These are phyloP conservation scores for Nycticorax nycticorax DNA, from an alignment of 2,113 vertebrate genomes.

Conservation along the genomic window DNA sequence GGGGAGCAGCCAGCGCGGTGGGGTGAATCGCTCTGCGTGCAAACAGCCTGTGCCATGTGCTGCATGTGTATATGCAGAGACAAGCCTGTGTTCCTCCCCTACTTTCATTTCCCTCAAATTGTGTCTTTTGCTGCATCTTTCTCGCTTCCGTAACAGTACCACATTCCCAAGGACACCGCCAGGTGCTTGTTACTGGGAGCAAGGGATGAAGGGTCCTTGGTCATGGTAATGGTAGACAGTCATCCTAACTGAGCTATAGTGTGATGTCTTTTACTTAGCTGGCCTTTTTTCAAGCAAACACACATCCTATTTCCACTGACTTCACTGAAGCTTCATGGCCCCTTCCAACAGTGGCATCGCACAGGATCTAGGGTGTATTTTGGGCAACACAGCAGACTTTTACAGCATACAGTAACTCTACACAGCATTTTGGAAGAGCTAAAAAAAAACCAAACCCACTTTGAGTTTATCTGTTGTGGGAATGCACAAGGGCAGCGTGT, in stretches of 20 bases:
- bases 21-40: neutral
- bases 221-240: accelerated
- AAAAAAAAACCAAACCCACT: neutral
- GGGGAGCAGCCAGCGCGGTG: accelerated
- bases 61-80: neutral
- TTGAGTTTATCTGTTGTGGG: neutral
- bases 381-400: neutral
- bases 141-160: neutral
- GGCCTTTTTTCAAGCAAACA: neutral
- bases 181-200: neutral
- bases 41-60: accelerated
- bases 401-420: neutral
- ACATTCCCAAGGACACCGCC: neutral
- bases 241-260: neutral
- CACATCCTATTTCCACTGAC: neutral
- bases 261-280: neutral
- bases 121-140: neutral
- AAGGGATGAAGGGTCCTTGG: neutral
- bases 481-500: neutral
- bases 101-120: neutral
- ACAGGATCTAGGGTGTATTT: neutral
- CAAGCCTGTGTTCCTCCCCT: neutral
- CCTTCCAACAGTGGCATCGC: neutral
- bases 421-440: neutral
- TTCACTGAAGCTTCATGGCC: neutral